Base-by-base conservation (phyloP, 2,888 invertebrate species). In the Vandiemenella viatica region DNA sequence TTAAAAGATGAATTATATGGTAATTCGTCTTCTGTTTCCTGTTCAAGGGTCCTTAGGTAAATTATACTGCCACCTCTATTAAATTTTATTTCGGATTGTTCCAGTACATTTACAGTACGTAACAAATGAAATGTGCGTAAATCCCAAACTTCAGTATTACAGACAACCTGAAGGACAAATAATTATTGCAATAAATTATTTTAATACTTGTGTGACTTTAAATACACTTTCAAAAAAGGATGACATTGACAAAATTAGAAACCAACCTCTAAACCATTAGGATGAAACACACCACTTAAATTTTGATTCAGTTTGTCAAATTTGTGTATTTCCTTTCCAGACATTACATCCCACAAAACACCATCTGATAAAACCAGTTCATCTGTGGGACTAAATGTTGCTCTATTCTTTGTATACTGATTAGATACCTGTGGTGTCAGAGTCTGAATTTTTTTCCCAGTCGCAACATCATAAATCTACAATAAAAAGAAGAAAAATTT, bases 71-170 rank as follows among this genome's bases (percentile, higher is more conserved):
- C 87, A 48, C 82, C 74, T 3, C 87, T 82, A 50, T 91, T 93
- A 68, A 98, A 98, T 51, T 81, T 75, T 21, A 95, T 80, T 63
- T 80, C 78, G 59, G 91, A 91, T 64, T 92, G 90, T 63, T 96
- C 92, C 53, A 98, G 71, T 0, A 86, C 83, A 1, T 95, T 89
- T 45, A 98, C 95, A 0, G 96, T 96, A 63, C 92, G 80, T 26
- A 98, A 68, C 38, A 98, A 69, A 62, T 93, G 90, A 66, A 91
- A 96, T 38, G 93, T 95, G 57, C 97, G 72, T 20, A 97, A 67
- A 65, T 98, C 98, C 97, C 97, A 98, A 47, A 97, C 91, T 76
- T 98, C 96, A 0, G 95, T 91, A 64, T 97, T 97, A 48, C 96
- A 92, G 60, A 98, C 88, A 37, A 95, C 80, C 77, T 83, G 64